Conservation (phyloP, 2,888 invertebrate species). For the Rhamphomyia laevipes region DNA sequence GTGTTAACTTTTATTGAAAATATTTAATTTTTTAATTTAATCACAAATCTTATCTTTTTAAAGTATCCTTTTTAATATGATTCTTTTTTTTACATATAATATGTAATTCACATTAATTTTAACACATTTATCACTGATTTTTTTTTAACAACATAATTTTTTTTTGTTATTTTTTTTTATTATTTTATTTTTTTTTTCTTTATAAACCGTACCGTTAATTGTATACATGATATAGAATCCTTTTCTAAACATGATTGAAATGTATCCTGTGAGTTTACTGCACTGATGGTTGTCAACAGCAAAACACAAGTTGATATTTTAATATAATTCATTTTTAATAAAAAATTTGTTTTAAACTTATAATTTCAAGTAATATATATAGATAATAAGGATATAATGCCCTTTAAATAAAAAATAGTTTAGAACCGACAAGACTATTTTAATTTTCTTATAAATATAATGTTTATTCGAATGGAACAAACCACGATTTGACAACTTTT, state of each 20-base stretch:
- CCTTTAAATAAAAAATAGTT: no score
- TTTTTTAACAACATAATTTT: constrained; percentile 19
- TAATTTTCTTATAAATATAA: background rate
- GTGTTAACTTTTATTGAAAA: no score
- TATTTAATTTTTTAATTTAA: no score
- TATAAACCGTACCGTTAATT: constrained; percentile 41
- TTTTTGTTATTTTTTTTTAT: constrained; percentile 5
- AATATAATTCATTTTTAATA: constrained; percentile 35
- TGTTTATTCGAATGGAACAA: constrained; percentile 40
- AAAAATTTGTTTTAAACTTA: no score
- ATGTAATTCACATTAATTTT: constrained; percentile 9
- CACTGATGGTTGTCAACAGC: constrained; percentile 30
- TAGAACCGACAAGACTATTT: no score
- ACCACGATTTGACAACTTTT: constrained; percentile 36
- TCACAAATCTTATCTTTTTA: no score
- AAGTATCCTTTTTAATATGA: background rate
- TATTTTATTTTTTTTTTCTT: constrained; percentile 17
- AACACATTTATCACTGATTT: constrained; percentile 1
- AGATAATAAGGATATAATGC: no score
- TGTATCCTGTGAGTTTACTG: constrained; percentile 11
- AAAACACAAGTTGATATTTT: constrained; percentile 30
- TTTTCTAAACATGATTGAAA: constrained; percentile 41
- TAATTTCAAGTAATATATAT: no score
- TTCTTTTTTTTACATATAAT: constrained; percentile 10
- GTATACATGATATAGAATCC: constrained; percentile 53